Percentiles rank a stretch among this genome's conserved stretches.
These are phyloP conservation scores for Lucilia cuprina DNA, from an alignment of 1,140 invertebrate genomes.

Conservation along the genomic window DNA sequence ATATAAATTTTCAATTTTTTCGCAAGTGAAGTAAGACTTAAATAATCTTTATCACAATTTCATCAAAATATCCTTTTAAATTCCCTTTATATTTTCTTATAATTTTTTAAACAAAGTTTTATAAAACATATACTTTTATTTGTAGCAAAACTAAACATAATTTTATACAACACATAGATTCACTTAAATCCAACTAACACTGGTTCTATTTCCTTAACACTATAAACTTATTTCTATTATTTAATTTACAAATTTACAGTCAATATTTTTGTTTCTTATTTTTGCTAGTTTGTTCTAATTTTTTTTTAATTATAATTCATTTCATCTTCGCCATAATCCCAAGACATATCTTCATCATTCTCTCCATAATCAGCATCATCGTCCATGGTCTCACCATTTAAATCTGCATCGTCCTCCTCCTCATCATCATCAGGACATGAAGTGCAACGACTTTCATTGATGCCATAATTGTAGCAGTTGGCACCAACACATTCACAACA, in stretches of 20 bases:
- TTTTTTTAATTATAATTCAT: conserved; percentile 40
- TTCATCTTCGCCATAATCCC: conserved; percentile 52
- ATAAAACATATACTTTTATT: too few species aligned
- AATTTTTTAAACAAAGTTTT: too few species aligned
- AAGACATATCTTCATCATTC: conserved; percentile 44
- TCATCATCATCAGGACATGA: conserved; percentile 53
- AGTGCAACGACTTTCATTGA: conserved; percentile 75
- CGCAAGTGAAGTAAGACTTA: too few species aligned
- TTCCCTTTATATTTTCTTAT: too few species aligned
- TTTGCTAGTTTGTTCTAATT: neutral
- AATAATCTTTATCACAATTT: too few species aligned
- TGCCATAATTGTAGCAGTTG: conserved; percentile 89
- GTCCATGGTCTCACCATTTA: conserved; percentile 43
- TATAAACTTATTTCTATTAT: too few species aligned
- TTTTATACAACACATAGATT: too few species aligned
- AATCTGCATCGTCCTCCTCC: conserved; percentile 45
- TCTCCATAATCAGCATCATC: conserved; percentile 44
- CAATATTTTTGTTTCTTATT: neutral
- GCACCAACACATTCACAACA: conserved; percentile 94
- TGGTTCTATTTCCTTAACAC: too few species aligned
- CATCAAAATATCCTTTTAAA: too few species aligned
- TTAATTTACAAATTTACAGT: neutral
- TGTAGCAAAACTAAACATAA: too few species aligned
- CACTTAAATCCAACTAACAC: too few species aligned
- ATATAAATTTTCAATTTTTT: too few species aligned